Base-by-base conservation (phyloP, 2,797 vertebrate genomes). In the Hippoglossus hippoglossus region DNA sequence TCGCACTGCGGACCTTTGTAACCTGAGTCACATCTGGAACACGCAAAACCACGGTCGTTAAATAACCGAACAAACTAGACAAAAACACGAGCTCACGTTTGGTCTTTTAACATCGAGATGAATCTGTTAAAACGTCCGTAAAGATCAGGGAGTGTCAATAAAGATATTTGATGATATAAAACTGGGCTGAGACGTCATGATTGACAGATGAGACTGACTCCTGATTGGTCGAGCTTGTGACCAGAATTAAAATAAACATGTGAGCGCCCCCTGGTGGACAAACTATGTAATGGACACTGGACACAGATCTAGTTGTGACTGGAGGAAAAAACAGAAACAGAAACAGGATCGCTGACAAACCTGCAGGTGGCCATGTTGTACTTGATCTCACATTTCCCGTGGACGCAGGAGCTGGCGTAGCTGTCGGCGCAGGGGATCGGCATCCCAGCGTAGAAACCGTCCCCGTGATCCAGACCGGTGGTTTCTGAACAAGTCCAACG, bases 1-100 rank as follows among this genome's bases (percentile, higher is more conserved):
- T 97, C 96, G 92, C 97, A 98, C 91, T 96, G 96, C 69, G 93
- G 77, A 19, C 97, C 97, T 91, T 96, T 97, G 75, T 98, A 98
- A 51, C 97, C 97, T 19, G 96, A 91, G 68, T 98, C 96, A 86
- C 97, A 98, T 71, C 97, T 98, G 93, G 0, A 0, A 19, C 12
- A 36, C 16, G 50, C 39, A 25, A 47, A n/a, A 58, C 25, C 19
- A 31, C 16, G 1, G 6, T 44, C 4, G 34, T 19, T n/a, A 28
- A 2, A 26, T 21, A 16, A 21, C 15, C 2, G 16, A 53, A 24
- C 11, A 22, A 7, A 4, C 1, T 8, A 21, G 19, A 21, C 49
- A 50, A 21, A 9, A 49, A 21, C 18, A 49, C 3, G n/a, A 8
- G n/a, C n/a, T 12, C n/a, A 22, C 12, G 41, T 44, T 18, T 39